Evolutionary conservation across 2,113 vertebrate genomes (phyloP).

Genomic region (Gymnocephalus cernua): DNA sequence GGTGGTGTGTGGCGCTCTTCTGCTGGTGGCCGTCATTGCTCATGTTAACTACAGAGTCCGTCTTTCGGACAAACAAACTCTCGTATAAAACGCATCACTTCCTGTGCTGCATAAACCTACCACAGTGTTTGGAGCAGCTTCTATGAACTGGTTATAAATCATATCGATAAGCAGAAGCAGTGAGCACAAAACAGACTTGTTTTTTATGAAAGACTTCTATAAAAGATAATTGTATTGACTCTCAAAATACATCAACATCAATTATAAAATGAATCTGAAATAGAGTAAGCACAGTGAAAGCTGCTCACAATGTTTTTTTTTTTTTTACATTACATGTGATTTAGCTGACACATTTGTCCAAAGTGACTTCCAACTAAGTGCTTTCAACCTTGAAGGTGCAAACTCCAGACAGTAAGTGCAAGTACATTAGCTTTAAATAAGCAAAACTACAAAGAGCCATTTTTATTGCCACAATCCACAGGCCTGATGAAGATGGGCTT

Average conservation of each 20-base stretch:
- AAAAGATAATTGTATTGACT: constrained; percentile 30
- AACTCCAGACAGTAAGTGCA: too few relatives aligned
- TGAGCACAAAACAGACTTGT: not conserved
- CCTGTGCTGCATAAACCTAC: constrained; percentile 21
- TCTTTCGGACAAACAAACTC: constrained; percentile 40
- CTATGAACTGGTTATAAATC: constrained; percentile 57
- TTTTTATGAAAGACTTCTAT: constrained; percentile 20
- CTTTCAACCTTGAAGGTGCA: too few relatives aligned
- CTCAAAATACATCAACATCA: constrained; percentile 10
- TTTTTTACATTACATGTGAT: too few relatives aligned
- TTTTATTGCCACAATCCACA: not conserved
- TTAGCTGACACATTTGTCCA: too few relatives aligned
- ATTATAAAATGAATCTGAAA: constrained; percentile 12
- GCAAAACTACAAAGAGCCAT: not conserved
- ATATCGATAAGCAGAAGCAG: constrained; percentile 3
- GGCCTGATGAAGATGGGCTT: not conserved
- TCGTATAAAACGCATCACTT: constrained; percentile 43
- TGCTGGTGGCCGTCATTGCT: constrained; percentile 6
- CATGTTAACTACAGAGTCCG: constrained; percentile 9
- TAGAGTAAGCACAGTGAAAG: not conserved
- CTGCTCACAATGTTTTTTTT: not conserved
- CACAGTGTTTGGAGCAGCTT: constrained; percentile 36
- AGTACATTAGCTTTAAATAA: too few relatives aligned
- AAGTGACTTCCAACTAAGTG: too few relatives aligned
- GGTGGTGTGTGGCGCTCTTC: constrained; percentile 36